Conservation (phyloP, 1,140 invertebrate genomes). For the Neuroterus valhalla region DNA sequence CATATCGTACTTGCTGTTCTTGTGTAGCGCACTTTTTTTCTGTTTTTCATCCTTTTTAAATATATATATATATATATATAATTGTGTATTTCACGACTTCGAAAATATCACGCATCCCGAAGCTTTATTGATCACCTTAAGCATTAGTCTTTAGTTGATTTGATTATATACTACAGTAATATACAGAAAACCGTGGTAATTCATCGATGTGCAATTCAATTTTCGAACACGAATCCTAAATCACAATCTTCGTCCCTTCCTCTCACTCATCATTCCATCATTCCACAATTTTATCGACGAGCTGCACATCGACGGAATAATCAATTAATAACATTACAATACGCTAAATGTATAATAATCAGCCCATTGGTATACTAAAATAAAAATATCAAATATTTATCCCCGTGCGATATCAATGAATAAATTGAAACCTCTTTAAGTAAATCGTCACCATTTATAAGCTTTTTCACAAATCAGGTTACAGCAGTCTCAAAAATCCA, state of each 20-base stretch:
- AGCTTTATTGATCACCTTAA: conserved; percentile 68
- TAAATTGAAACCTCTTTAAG: conserved; percentile 47
- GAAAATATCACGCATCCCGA: conserved; percentile 63
- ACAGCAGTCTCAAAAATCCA: neutral
- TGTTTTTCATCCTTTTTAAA: conserved; percentile 42
- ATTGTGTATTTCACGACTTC: conserved; percentile 57
- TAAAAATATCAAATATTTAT: conserved; percentile 70
- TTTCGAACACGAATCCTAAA: conserved; percentile 28
- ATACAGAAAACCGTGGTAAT: conserved; percentile 66
- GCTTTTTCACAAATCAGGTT: neutral
- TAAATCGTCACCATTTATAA: conserved; percentile 19
- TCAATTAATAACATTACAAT: conserved; percentile 63
- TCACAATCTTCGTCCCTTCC: conserved; percentile 27
- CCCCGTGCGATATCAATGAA: conserved; percentile 59
- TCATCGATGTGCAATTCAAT: conserved; percentile 42
- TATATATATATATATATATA: conserved; percentile 47
- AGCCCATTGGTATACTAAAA: conserved; percentile 69
- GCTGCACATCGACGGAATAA: neutral
- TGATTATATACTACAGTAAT: conserved; percentile 73
- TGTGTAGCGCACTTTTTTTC: conserved; percentile 41
- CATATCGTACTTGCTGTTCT: conserved; percentile 32
- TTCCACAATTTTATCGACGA: conserved; percentile 33
- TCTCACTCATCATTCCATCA: conserved; percentile 26
- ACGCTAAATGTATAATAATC: conserved; percentile 66
- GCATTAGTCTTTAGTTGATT: conserved; percentile 72